A percentile compares a stretch with the other conserved stretches of the same genome.
Conservation (phyloP, 1,140 invertebrate species). For the Drosophila virilis region DNA sequence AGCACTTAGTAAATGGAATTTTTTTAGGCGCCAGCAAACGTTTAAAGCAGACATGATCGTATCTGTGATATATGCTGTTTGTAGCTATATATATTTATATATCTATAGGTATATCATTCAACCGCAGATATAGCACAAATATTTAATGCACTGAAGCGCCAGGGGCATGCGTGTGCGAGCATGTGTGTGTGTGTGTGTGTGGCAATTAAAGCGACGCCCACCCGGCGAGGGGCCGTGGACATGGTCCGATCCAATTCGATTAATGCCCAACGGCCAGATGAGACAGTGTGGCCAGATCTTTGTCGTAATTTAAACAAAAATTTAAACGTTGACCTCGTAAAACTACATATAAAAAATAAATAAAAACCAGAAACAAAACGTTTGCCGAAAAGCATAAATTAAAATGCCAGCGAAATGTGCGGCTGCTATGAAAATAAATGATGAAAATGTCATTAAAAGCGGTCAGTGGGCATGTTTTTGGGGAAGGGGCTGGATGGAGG, state of each 20-base stretch:
- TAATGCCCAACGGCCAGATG: conserved; percentile 48
- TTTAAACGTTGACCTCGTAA: conserved; percentile 76
- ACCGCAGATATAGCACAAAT: conserved; percentile 56
- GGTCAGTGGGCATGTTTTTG: background rate
- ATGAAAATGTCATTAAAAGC: conserved; percentile 55
- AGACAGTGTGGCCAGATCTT: conserved; percentile 42
- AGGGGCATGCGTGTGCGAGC: conserved; percentile 24
- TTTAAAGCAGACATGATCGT: conserved; percentile 13
- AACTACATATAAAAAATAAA: conserved; percentile 15
- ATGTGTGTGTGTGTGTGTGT: conserved; percentile 18
- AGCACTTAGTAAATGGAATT: conserved; percentile 1
- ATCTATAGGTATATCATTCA: conserved; percentile 67
- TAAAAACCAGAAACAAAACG: conserved; percentile 18
- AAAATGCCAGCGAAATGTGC: conserved; percentile 53
- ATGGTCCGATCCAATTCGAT: conserved; percentile 13
- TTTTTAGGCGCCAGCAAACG: conserved; percentile 11
- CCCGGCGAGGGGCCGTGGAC: conserved; percentile 41
- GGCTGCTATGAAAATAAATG: conserved; percentile 74
- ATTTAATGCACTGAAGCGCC: conserved; percentile 50
- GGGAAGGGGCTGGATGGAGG: conserved; percentile 1
- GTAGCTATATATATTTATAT: conserved; percentile 20
- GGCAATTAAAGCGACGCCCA: conserved; percentile 71
- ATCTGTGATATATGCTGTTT: conserved; percentile 21
- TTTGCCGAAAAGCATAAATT: conserved; percentile 66
- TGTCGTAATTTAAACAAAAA: conserved; percentile 53